Percentiles rank a stretch among this genome's conserved stretches.
Conservation (phyloP, 2,888 invertebrate genomes). For the Machimus atricapillus region DNA sequence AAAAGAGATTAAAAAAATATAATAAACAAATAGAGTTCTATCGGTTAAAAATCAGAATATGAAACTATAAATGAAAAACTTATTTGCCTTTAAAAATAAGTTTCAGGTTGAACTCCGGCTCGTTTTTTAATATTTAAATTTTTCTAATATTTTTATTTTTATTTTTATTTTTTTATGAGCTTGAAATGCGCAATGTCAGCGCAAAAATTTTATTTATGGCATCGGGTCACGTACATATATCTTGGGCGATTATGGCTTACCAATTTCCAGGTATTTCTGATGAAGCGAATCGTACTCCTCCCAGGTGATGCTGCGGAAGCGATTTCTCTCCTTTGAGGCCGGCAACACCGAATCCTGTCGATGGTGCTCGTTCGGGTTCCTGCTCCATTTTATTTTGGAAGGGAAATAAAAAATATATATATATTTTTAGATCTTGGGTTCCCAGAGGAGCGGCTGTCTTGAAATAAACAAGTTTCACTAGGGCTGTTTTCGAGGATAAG, state of each 20-base stretch:
- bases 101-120: not conserved
- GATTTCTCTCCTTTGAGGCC: slow-evolving; percentile 82
- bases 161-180: not conserved
- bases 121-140: not conserved
- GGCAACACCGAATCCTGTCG: slow-evolving; percentile 79
- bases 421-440: not conserved
- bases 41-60: not conserved
- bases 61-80: not conserved
- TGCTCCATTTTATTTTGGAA: slow-evolving; percentile 56
- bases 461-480: not conserved
- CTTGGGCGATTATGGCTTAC: slow-evolving; percentile 64
- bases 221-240: not conserved
- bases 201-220: not conserved
- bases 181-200: not conserved
- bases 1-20: slow-evolving; percentile 54
- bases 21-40: not conserved
- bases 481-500: not conserved
- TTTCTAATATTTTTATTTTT: not conserved
- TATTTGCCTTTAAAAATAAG: not conserved
- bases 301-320: slow-evolving; percentile 85
- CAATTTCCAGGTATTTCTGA: slow-evolving; percentile 92
- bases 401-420: not conserved
- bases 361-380: slow-evolving; percentile 85
- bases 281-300: slow-evolving; percentile 91
- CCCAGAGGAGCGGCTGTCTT: not conserved